Evolutionary conservation across 2,888 invertebrate genomes (phyloP).

Genomic region (Brachyptera putata): DNA sequence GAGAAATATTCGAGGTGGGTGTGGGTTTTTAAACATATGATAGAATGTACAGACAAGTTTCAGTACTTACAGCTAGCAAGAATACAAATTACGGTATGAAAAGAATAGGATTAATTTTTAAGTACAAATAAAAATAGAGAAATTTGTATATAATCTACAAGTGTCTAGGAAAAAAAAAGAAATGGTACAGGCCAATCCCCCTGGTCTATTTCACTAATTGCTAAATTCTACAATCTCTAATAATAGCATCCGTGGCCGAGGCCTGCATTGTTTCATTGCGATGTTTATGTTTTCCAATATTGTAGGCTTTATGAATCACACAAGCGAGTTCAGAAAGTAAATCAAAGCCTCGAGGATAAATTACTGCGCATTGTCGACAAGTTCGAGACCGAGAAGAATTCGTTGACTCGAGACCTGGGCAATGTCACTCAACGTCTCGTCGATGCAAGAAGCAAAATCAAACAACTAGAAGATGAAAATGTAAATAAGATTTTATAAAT

Average conservation of each 20-base stretch:
- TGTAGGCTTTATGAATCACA: constrained; percentile 85
- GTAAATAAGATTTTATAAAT: constrained; percentile 49
- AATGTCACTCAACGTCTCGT: constrained; percentile 77
- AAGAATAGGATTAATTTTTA: no score
- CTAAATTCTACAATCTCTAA: no score
- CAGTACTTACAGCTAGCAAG: no score
- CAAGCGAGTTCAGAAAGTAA: constrained; percentile 88
- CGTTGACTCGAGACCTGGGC: constrained; percentile 81
- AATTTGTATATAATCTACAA: no score
- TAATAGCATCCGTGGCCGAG: no score
- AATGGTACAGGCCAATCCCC: no score
- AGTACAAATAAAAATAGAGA: no score
- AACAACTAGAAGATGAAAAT: constrained; percentile 80
- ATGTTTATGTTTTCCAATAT: constrained; percentile 30
- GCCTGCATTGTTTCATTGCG: no score
- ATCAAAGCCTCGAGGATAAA: constrained; percentile 93
- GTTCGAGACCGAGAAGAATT: constrained; percentile 84
- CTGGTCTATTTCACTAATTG: no score
- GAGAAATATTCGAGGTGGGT: constrained; percentile 83
- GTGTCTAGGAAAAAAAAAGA: no score
- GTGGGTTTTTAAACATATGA: no score
- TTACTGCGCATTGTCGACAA: constrained; percentile 86
- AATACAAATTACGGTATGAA: not conserved
- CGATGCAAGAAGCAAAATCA: constrained; percentile 78
- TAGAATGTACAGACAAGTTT: no score